phyloP scores from a whole-genome alignment of 1,140 invertebrate species.

The Papilio glaucus region DNA sequence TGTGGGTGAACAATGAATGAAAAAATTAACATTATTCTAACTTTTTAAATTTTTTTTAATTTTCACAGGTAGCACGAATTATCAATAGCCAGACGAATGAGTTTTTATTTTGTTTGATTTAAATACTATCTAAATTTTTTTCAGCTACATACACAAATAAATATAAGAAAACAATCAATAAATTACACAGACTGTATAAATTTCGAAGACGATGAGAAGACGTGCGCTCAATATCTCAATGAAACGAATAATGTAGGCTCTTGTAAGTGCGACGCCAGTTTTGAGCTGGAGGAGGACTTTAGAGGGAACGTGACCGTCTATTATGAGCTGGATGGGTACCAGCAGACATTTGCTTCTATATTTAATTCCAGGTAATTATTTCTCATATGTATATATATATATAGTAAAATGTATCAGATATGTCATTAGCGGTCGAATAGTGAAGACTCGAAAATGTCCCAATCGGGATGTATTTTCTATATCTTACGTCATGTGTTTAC shows the following conservation, averaged over 20 bases:
- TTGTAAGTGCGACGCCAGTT: background rate
- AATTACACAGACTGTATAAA: background rate
- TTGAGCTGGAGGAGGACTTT: background rate
- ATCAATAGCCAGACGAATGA: no score
- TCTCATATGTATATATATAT: no score
- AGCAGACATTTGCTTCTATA: background rate
- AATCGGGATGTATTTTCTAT: no score
- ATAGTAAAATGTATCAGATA: no score
- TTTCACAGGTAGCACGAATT: no score
- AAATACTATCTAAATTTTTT: background rate
- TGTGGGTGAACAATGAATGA: no score
- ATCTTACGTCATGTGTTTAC: no score
- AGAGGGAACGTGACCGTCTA: background rate
- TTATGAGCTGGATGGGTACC: background rate
- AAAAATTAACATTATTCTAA: no score
- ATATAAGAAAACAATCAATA: background rate
- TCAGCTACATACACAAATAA: background rate
- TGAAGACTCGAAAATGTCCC: no score
- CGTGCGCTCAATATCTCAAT: background rate
- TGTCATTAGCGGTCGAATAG: no score
- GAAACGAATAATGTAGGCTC: background rate
- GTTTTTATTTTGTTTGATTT: no score
- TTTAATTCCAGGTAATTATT: constrained; percentile 5
- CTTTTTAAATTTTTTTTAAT: no score
- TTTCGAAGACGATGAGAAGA: background rate